Conservation (phyloP, 1,140 invertebrate species). For the Hyphantria cunea region DNA sequence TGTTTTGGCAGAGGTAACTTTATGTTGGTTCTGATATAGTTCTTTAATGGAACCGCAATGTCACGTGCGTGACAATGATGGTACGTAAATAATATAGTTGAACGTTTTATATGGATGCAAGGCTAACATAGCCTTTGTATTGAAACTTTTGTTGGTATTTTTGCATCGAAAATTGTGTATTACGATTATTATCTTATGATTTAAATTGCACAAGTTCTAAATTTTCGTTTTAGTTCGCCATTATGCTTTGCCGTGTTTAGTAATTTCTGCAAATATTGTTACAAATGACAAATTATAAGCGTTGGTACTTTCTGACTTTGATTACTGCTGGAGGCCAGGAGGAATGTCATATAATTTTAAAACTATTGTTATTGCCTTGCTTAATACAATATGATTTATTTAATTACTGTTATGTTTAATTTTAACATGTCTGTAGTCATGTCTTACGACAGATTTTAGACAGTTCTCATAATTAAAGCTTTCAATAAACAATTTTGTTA, state of each 20-base stretch:
- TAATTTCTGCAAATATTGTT: conserved; percentile 26
- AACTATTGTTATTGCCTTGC: conserved; percentile 2
- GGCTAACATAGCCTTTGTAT: conserved; percentile 39
- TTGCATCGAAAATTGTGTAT: conserved; percentile 28
- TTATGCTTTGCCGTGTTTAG: conserved; percentile 12
- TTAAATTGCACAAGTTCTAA: conserved; percentile 28
- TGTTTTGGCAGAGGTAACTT: neutral
- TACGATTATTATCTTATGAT: conserved; percentile 28
- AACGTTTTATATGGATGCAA: conserved; percentile 65
- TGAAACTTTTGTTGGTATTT: conserved; percentile 48
- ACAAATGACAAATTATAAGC: conserved; percentile 20
- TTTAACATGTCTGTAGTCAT: conserved; percentile 1
- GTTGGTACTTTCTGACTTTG: conserved; percentile 9
- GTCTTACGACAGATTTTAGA: neutral
- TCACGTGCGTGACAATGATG: conserved; percentile 77
- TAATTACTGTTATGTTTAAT: conserved; percentile 5
- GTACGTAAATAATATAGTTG: conserved; percentile 64
- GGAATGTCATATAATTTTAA: conserved; percentile 16
- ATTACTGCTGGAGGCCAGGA: conserved; percentile 8
- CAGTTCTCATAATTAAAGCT: neutral
- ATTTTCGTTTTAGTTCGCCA: conserved; percentile 25
- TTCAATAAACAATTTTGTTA: neutral
- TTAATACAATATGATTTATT: conserved; percentile 16
- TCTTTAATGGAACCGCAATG: conserved; percentile 72
- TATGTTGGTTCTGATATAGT: conserved; percentile 60